phyloP scores from a whole-genome alignment of 2,888 invertebrate genomes.

The Diaphora mendica region DNA sequence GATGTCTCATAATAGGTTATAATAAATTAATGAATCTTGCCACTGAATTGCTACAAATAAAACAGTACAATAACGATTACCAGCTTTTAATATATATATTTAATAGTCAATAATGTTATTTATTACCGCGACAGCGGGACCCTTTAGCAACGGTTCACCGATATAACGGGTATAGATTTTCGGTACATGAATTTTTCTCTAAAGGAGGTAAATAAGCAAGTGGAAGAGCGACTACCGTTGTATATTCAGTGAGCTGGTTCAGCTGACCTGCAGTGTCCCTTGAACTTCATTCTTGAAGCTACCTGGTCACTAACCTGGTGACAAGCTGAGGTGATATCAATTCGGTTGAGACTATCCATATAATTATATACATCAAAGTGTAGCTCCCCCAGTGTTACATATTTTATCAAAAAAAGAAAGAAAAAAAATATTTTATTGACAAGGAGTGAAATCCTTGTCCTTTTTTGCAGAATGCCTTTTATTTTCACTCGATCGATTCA shows the following conservation, averaged over 20 bases:
- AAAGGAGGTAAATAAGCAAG: too few relatives aligned
- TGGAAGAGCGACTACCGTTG: neutral
- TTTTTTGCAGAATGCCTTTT: neutral
- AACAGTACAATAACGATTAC: constrained; percentile 2
- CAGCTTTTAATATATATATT: neutral
- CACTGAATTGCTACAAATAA: constrained; percentile 1
- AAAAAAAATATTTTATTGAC: neutral
- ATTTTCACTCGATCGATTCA: neutral
- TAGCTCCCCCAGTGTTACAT: too few relatives aligned
- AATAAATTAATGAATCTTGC: neutral
- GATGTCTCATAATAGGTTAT: neutral
- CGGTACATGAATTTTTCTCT: neutral
- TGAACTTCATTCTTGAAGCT: too few relatives aligned
- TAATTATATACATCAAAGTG: too few relatives aligned
- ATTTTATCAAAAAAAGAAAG: too few relatives aligned
- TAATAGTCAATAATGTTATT: neutral
- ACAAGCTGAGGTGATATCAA: too few relatives aligned
- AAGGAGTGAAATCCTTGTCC: neutral
- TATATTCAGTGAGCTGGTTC: too few relatives aligned
- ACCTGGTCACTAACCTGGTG: too few relatives aligned
- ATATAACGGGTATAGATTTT: neutral
- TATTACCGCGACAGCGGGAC: neutral
- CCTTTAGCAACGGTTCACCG: neutral
- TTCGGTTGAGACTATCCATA: too few relatives aligned
- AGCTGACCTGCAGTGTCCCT: too few relatives aligned